Evolutionary conservation across 2,888 invertebrate species (phyloP), one percentile per base, ranked within the genome.

Genomic region (Steinernema hermaphroditum): DNA sequence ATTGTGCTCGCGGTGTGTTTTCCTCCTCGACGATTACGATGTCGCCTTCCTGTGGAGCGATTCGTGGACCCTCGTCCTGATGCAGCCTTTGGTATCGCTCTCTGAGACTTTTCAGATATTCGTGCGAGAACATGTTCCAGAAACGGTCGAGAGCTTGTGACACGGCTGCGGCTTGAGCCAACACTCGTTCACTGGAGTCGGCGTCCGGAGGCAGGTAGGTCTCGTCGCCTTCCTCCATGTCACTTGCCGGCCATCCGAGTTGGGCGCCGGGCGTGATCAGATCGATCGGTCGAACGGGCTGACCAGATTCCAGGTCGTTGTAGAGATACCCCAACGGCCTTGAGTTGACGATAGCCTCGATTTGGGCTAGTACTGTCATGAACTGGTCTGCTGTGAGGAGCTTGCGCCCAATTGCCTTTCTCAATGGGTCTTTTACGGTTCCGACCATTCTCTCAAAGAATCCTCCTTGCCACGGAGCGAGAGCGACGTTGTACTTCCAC

Each of bases 401-500:
- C n/a, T 27, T n/a, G 12, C 44, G 46, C 4, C 70, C 49, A n/a
- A 70, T 44, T 6, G 70, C 70, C 14, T n/a, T 29, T 6, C n/a
- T 70, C 27, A 49, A n/a, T 14, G 34, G 16, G 14, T 27, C n/a
- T 32, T 88, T 88, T 2, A 87, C 27, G n/a, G 86, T 70, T 1
- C 86, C 80, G 14, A 87, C 81, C 6, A 88, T 73, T n/a, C 87
- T 78, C 75, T 88, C 87, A 83, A 86, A 88, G 79, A 83, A 87
- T 44, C 88, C 87, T 69, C 87, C 87, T 88, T 87, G 87, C 88
- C 88, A 88, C 1, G 87, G 75, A 9, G 87, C 86, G 0, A 81
- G 77, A 6, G 87, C 87, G 12, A 87, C 85, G 69, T 85, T 88
- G 74, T 88, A 88, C 16, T 73, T 76, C 79, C 81, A 81, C 9